Base-by-base conservation (phyloP, 1,140 invertebrate genomes). In the Drosophila ercepeae region DNA sequence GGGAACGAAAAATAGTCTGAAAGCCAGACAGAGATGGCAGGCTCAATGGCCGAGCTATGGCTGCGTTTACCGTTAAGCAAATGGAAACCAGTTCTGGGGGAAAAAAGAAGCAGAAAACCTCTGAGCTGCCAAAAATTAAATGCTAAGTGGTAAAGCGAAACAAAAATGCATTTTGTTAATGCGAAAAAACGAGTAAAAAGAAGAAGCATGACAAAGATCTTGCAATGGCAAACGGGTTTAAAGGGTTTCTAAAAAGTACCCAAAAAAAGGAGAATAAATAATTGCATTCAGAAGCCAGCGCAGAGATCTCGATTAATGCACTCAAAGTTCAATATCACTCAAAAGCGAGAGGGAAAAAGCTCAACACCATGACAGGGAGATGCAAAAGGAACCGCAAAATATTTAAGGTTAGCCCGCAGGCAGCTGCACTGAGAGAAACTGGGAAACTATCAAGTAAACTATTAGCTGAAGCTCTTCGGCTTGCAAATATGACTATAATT, bases 41-140 rank as follows among this genome's bases (percentile, higher is more conserved):
- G 18, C 73, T 68, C 70, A 57, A 69, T 73, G 71, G 68, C 57
- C n/a, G n/a, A 29, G 34, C 39, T 32, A 41, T 21, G 42, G 19
- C 57, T 52, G 57, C 59, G 42, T 44, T 59, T 54, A 60, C 48
- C 44, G 48, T 45, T 68, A 49, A 18, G 27, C 27, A 58, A 60
- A 54, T 49, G 34, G 19, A 84, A 83, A 83, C 79, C 79, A 59
- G 79, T 83, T 83, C 75, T 75, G 46, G 16, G 44, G 45, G 6
- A 32, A 13, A 14, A 9, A 32, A 71, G 48, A 59, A 69, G 41
- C 19, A 46, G 27, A 48, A 29, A 16, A 44, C 36, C 36, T 39
- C 14, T 44, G 41, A 32, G 14, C 51, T 65, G 71, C 76, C 63
- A 65, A 78, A 70, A 69, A 69, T 67, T 70, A 58, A 50, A 50